These are phyloP conservation scores for Zenarchopterus dispar DNA, from an alignment of 2,797 vertebrate species.

Conservation along the genomic window DNA sequence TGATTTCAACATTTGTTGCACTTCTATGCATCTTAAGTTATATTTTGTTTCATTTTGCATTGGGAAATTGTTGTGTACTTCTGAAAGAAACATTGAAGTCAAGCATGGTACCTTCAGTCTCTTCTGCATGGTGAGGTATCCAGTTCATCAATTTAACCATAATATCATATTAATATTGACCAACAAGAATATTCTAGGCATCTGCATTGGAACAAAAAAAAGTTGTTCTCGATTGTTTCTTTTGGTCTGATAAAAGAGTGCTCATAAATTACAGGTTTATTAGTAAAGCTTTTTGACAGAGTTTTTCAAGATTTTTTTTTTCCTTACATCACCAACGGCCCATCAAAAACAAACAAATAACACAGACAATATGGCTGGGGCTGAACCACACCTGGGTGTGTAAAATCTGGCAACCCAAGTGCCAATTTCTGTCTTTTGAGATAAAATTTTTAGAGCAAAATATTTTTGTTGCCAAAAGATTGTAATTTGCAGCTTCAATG, in stretches of 20 bases:
- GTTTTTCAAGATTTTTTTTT: too few species aligned
- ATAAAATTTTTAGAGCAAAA: constrained; percentile 57
- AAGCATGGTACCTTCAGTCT: too few species aligned
- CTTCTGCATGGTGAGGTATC: too few species aligned
- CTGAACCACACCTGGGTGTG: constrained; percentile 31
- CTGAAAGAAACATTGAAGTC: too few species aligned
- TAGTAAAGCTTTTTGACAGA: too few species aligned
- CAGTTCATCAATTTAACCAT: too few species aligned
- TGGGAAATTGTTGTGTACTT: too few species aligned
- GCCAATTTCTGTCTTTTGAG: constrained; percentile 69
- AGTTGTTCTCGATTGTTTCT: constrained; percentile 38
- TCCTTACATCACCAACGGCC: neutral
- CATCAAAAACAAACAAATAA: constrained; percentile 14
- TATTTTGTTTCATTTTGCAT: too few species aligned
- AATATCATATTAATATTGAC: neutral
- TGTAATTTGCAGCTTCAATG: constrained; percentile 78
- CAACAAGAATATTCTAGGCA: constrained; percentile 5
- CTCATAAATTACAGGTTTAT: too few species aligned
- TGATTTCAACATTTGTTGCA: too few species aligned
- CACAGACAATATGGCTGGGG: constrained; percentile 11
- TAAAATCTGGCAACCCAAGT: constrained; percentile 43
- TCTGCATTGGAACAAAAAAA: constrained; percentile 9
- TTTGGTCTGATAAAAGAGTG: constrained; percentile 25
- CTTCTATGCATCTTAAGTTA: too few species aligned
- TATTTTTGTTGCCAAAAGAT: constrained; percentile 65